These are phyloP conservation scores for Akabosia matsudoensis DNA, from an alignment of 1,140 invertebrate genomes.

Conservation along the genomic window DNA sequence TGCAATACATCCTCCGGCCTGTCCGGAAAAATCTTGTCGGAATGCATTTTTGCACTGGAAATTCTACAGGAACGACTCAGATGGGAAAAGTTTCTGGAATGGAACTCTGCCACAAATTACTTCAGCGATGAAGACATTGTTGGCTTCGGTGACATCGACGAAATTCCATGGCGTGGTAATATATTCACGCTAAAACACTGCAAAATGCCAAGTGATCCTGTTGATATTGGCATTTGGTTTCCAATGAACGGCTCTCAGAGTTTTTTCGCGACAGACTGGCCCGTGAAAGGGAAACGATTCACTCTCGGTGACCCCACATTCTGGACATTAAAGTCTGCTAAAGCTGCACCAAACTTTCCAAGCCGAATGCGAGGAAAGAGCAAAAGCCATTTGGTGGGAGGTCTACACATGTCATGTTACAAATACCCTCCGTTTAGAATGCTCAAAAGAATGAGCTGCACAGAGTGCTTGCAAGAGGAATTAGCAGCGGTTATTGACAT, in stretches of 20 bases:
- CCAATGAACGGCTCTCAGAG: conserved; percentile 7
- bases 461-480: no score
- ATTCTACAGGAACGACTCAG: conserved; percentile 2
- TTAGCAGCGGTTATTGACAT: no score
- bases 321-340: not conserved
- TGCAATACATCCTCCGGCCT: no score
- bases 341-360: no score
- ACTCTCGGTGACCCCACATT: conserved; percentile 26
- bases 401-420: no score
- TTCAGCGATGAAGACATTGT: conserved; percentile 7
- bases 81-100: conserved; percentile 24
- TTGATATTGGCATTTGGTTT: conserved; percentile 31
- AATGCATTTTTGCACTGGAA: no score
- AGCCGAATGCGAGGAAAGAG: no score
- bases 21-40: no score
- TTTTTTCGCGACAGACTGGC: conserved; percentile 12
- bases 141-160: conserved; percentile 28
- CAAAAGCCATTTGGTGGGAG: no score
- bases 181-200: conserved; percentile 28
- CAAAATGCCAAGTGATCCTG: not conserved
- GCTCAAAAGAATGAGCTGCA: no score
- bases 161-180: conserved; percentile 14
- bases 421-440: no score
- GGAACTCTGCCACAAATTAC: conserved; percentile 5
- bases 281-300: not conserved